Conservation (phyloP, 2,888 invertebrate genomes). For the Oxyteleia sp. region DNA sequence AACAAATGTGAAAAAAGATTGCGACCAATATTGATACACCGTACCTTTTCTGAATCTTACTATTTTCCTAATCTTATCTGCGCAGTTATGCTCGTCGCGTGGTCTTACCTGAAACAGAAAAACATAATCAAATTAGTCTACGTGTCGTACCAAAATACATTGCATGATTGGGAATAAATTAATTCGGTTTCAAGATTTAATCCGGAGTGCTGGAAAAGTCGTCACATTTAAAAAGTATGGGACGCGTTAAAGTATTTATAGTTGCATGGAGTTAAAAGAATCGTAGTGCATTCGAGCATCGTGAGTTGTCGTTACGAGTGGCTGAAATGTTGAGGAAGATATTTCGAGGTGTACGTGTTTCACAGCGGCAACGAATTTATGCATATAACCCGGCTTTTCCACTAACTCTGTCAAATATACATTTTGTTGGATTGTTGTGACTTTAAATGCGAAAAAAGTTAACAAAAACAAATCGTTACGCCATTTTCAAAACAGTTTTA, state of each 20-base stretch:
- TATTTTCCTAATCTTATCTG: too few species aligned
- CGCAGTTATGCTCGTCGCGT: too few species aligned
- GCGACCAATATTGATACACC: too few species aligned
- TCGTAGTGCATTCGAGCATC: slow-evolving; percentile 54
- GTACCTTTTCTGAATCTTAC: too few species aligned
- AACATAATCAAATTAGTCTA: neutral
- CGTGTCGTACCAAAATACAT: too few species aligned
- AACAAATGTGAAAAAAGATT: too few species aligned
- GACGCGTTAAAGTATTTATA: slow-evolving; percentile 62
- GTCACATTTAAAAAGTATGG: slow-evolving; percentile 32
- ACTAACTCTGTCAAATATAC: slow-evolving; percentile 14
- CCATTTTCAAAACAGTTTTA: neutral
- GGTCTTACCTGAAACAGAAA: slow-evolving; percentile 51
- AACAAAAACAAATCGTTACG: neutral
- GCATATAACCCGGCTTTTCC: slow-evolving; percentile 2
- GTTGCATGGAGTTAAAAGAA: slow-evolving; percentile 51
- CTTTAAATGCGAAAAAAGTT: neutral
- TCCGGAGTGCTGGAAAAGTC: slow-evolving; percentile 32
- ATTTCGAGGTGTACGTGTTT: slow-evolving; percentile 52
- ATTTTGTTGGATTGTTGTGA: neutral
- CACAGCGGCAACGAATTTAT: slow-evolving; percentile 11
- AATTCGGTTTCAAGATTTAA: neutral
- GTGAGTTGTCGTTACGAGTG: slow-evolving; percentile 58
- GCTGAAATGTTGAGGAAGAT: slow-evolving; percentile 63
- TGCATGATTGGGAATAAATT: too few species aligned